phyloP scores from a whole-genome alignment of 2,888 invertebrate genomes.

The Melanargia galathea region DNA sequence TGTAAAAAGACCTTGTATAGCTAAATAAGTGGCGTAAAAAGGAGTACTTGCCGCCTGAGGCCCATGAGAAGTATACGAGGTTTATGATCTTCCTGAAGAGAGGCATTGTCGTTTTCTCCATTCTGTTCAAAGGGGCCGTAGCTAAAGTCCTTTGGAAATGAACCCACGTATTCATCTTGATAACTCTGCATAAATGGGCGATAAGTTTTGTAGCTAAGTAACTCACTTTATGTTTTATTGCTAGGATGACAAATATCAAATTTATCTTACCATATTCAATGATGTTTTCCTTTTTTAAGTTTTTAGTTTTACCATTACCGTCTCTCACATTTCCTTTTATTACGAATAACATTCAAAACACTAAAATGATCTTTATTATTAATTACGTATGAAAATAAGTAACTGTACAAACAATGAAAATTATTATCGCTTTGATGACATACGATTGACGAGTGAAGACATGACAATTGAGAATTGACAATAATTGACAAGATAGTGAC shows the following conservation, averaged over 20 bases:
- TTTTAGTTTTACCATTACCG: slow-evolving; percentile 16
- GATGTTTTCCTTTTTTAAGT: slow-evolving; percentile 15
- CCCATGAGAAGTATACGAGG: slow-evolving; percentile 98
- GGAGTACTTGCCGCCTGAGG: slow-evolving; percentile 86
- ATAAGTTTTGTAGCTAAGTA: slow-evolving; percentile 32
- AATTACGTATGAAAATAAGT: slow-evolving; percentile 29
- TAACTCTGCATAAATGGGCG: slow-evolving; percentile 65
- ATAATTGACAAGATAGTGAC: no score
- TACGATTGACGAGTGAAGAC: no score
- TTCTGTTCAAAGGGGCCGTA: slow-evolving; percentile 95
- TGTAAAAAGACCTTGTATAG: neutral
- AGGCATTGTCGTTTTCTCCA: slow-evolving; percentile 84
- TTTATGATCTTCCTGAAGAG: slow-evolving; percentile 89
- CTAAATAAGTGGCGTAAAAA: neutral
- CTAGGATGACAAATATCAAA: neutral
- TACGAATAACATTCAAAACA: slow-evolving; percentile 21
- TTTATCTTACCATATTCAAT: slow-evolving; percentile 35
- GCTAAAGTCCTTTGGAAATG: slow-evolving; percentile 95
- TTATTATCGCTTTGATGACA: no score
- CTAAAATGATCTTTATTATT: slow-evolving; percentile 7
- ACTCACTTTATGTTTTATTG: slow-evolving; percentile 13
- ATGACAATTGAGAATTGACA: no score
- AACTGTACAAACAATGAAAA: no score
- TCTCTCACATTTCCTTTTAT: slow-evolving; percentile 27
- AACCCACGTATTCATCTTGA: slow-evolving; percentile 83